Percentiles rank a stretch among this genome's conserved stretches.
These are phyloP conservation scores for Poeciliopsis presidionis DNA, from an alignment of 2,797 vertebrate genomes.

Conservation along the genomic window DNA sequence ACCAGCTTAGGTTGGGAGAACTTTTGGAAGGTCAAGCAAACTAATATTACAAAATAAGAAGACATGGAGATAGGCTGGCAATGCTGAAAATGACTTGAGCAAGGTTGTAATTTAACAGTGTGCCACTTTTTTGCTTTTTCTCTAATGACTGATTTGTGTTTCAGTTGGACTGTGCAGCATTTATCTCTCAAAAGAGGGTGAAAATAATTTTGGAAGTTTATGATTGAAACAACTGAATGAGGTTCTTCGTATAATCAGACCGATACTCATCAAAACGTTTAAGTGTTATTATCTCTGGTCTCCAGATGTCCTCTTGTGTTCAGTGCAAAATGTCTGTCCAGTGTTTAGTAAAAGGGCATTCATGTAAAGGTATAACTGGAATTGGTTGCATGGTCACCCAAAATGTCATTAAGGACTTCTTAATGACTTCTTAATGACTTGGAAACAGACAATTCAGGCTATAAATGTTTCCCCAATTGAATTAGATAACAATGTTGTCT, in stretches of 20 bases:
- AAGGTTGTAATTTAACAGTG: neutral
- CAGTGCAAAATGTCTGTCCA: neutral
- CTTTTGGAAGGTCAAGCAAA: neutral
- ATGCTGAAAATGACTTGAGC: neutral
- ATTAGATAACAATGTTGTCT: neutral
- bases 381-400: neutral
- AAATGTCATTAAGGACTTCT: neutral
- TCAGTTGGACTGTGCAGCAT: neutral
- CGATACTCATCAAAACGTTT: neutral
- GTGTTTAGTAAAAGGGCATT: neutral
- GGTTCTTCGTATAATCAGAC: neutral
- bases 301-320: neutral
- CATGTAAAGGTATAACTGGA: neutral
- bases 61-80: neutral
- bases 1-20: neutral
- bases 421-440: neutral
- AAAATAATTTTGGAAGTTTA: neutral
- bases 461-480: neutral
- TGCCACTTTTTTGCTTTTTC: neutral
- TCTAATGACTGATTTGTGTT: neutral
- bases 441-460: neutral
- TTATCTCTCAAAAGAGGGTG: neutral
- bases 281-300: neutral
- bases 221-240: neutral
- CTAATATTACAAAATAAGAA: neutral